These are phyloP conservation scores for Rhinolophus sinicus DNA, from an alignment of 2,113 vertebrate species.

Conservation along the genomic window DNA sequence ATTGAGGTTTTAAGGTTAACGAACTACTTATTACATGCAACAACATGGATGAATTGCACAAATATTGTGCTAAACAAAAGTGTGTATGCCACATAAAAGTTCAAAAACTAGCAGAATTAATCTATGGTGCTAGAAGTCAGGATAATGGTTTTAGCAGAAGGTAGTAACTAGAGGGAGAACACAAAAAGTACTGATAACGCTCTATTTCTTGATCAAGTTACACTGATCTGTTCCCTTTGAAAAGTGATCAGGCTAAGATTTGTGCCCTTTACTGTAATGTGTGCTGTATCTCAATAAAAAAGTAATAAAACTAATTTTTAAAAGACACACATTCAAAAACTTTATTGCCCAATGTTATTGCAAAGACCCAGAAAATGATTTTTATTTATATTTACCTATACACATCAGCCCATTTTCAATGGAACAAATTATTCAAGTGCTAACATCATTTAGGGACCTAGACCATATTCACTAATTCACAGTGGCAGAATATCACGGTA, in stretches of 20 bases:
- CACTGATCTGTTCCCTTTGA: neutral
- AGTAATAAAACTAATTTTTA: neutral
- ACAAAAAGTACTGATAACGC: neutral
- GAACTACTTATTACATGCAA: neutral
- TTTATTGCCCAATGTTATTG: neutral
- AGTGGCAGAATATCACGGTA: neutral
- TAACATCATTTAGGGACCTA: neutral
- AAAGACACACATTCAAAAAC: neutral
- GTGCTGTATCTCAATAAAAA: neutral
- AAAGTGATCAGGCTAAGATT: neutral
- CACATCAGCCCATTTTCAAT: neutral
- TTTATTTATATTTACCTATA: neutral
- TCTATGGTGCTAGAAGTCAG: neutral
- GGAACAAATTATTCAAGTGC: neutral
- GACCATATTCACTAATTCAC: neutral
- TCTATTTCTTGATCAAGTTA: neutral
- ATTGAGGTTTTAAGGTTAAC: neutral
- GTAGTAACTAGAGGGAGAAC: neutral
- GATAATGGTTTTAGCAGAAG: neutral
- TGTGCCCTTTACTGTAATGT: neutral
- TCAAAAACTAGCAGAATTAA: neutral
- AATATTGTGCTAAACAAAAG: neutral
- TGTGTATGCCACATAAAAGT: neutral
- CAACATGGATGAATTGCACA: neutral
- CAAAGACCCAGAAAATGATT: neutral